phyloP scores from a whole-genome alignment of 2,113 vertebrate genomes.

The Cephalopterus ornatus region DNA sequence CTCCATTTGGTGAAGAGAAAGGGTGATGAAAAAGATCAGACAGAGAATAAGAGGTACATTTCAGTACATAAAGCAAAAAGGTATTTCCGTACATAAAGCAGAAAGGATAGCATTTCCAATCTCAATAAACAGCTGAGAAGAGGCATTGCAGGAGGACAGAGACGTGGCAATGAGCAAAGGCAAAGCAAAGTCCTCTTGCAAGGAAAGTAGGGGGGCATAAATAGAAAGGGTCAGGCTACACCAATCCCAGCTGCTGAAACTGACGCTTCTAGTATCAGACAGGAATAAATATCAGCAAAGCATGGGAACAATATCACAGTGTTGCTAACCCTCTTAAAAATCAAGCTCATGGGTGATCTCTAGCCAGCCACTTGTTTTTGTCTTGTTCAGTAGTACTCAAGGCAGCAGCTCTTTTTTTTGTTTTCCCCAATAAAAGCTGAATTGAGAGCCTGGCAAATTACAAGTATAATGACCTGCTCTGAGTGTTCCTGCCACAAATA shows the following conservation, averaged over 20 bases:
- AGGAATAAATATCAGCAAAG: neutral
- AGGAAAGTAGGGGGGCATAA: neutral
- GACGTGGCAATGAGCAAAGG: neutral
- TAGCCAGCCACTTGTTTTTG: neutral
- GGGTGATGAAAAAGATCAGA: neutral
- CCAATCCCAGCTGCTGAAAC: neutral
- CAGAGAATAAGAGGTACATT: neutral
- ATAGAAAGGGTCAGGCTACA: neutral
- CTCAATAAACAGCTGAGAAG: neutral
- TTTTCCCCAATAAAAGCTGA: neutral
- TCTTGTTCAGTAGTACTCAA: neutral
- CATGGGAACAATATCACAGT: neutral
- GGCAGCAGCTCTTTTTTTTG: neutral
- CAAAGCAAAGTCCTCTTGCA: neutral
- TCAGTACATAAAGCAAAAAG: neutral
- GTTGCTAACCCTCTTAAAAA: neutral
- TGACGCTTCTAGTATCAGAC: neutral
- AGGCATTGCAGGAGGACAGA: neutral
- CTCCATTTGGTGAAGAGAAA: neutral
- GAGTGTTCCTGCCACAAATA: neutral
- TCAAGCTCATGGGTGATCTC: neutral
- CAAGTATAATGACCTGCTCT: neutral
- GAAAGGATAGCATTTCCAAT: neutral
- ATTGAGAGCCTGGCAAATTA: neutral
- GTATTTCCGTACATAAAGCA: neutral